Base-by-base conservation (phyloP, 2,797 vertebrate species). In the Decapterus maruadsi region DNA sequence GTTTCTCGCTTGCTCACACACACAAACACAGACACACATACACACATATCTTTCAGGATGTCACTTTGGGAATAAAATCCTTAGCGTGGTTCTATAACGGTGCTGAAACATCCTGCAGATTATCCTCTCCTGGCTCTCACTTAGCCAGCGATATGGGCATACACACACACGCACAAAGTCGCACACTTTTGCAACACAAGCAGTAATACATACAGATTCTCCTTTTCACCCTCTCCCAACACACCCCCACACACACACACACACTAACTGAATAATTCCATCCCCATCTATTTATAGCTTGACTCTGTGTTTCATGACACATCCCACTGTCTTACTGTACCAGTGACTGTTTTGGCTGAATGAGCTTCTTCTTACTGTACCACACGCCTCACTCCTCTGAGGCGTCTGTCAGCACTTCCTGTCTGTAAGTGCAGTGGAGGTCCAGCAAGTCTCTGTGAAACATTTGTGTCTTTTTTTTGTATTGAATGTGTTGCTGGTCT, bases 51-150 rank as follows among this genome's bases (percentile, higher is more conserved):
- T 76, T 75, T 81, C 53, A 73, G 67, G 48, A 78, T 75, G 82
- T 83, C 86, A 84, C 81, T 77, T 56, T 77, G 60, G 73, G 60
- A 87, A 84, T 87, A 86, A 87, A 92, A 84, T 67, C 85, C 74
- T 83, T 1, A 74, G 75, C 34, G 19, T 74, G 76, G 68, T 81
- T 86, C 79, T 86, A 83, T 90, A 84, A 80, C 66, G 20, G 75
- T 51, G 83, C 89, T 87, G 81, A 90, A 89, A 90, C 88, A 90
- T 89, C 81, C 89, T 66, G 73, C 85, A 93, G 90, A 93, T 93
- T 90, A 93, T 91, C 90, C 87, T 83, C 64, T 75, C 68, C 84
- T 89, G 84, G 81, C 83, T 87, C 67, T 82, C 72, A 76, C 76
- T 82, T 81, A 84, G 71, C 50, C 83, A 68, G 68, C 26, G 57